Base-by-base conservation (phyloP, 2,888 invertebrate species). In the Keiferia lycopersicella region DNA sequence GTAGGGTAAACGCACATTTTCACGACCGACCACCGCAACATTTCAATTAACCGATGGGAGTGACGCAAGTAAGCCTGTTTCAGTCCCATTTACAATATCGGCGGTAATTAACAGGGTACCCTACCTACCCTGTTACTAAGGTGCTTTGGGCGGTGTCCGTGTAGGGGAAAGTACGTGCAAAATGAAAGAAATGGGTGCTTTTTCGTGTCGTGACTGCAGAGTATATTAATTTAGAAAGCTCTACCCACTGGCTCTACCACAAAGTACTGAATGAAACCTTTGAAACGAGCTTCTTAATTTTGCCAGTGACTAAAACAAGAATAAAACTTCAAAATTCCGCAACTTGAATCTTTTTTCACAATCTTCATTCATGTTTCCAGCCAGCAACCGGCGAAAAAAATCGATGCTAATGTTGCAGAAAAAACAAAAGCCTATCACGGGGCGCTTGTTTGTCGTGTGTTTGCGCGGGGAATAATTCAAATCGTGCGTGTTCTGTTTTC, bases 401-500 rank as follows among this genome's bases (percentile, higher is more conserved):
- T 58, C 58, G 58, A 58, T 58, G 58, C 58, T 39, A 58, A 58
- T 58, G 58, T 38, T 39, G 45, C 45, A 60, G 60, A 45, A 60
- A 45, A 60, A 60, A 60, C 45, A 60, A 18, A 59, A 60, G 45
- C 60, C 60, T 45, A 60, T 60, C 41, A 60, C 45, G 45, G 16
- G 60, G 45, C 30, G 60, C 45, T 61, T 51, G 61, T 61, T 22
- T 50, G 50, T 26, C 62, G 57, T 66, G 57, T 66, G 64, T 62
- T 65, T 65, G 57, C 74, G 72, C 78, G 78, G 78, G 76, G 78
- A 78, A 81, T 82, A 81, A 80, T 76, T 77, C 78, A 81, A 82
- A 81, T 78, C 77, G 78, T 76, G 83, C 83, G 82, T 82, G 78
- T 69, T 77, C 75, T 78, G 79, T 81, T 53, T 53, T 53, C 51